Evolutionary conservation across 2,113 vertebrate genomes (phyloP).

Genomic region (Prinia subflava): DNA sequence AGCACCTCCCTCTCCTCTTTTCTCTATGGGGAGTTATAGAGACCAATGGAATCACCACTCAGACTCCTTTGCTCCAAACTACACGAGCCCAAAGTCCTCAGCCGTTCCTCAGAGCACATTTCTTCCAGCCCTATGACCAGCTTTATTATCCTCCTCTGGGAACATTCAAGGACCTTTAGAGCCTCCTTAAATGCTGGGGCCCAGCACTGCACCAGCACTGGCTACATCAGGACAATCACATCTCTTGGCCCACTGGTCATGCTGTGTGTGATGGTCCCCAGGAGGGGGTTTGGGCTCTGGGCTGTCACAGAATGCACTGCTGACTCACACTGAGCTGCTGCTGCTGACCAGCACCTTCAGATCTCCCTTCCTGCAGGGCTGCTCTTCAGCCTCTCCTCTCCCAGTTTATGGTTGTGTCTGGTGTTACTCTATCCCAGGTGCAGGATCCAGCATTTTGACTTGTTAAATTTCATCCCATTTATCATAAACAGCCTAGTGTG

Average conservation of each 20-base stretch:
- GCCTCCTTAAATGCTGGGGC: too few species aligned
- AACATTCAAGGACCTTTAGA: neutral
- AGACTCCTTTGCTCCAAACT: neutral
- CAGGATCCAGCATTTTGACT: neutral
- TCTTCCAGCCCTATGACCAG: neutral
- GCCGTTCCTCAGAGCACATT: rapidly evolving
- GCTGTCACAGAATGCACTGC: neutral
- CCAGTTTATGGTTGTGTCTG: too few species aligned
- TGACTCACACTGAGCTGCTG: neutral
- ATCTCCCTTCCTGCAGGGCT: neutral
- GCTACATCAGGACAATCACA: rapidly evolving
- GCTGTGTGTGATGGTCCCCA: neutral
- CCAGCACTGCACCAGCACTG: neutral
- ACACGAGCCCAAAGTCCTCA: neutral
- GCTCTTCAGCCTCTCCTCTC: neutral
- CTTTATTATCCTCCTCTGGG: neutral
- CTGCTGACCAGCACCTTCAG: neutral
- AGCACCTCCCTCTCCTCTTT: neutral
- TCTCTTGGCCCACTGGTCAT: rapidly evolving
- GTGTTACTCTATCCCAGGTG: neutral
- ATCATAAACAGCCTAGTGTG: neutral
- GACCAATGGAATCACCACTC: neutral
- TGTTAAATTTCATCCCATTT: neutral
- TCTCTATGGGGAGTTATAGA: neutral
- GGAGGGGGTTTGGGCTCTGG: neutral